Base-by-base conservation (phyloP, 1,140 invertebrate species). In the Euwallacea similis region DNA sequence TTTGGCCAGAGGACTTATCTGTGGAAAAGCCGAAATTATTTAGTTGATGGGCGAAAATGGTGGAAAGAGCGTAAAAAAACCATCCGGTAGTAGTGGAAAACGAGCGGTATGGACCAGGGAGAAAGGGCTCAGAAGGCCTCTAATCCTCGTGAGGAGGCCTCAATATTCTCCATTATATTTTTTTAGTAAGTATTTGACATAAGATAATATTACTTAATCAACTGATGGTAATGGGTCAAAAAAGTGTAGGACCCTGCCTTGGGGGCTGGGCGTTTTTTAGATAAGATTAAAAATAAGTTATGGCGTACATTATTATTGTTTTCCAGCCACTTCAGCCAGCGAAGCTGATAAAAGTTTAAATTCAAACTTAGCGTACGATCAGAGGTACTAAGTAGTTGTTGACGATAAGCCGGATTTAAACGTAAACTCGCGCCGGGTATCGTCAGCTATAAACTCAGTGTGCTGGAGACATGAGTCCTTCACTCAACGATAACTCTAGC, bases 161-260 rank as follows among this genome's bases (percentile, higher is more conserved):
- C 70, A 6, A 47, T 75, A 10, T 55, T 73, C 43, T 69, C 66
- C 0, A 61, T 70, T 44, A 63, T 75, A 59, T 67, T 69, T 59
- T 75, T 75, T 50, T 73, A 61, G 74, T 75, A 71, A 74, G 73
- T 66, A 44, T 6, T 58, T 58, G 11, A 44, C 43, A 33, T 64
- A 56, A 41, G 7, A 46, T 62, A 13, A 44, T 55, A 21, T 59
- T 67, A 41, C 11, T 59, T 8, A 11, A 16, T 21, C 2, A 21
- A 7, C 59, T 55, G 4, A 33, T 2, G 21, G 4, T 33, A 33
- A 33, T 33, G 21, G 21, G 21, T 4, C 4, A 33, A 33, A 33
- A 33, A 33, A 33, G 1, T 33, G 4, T 33, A 33, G 21, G 21
- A 1, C 21, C 4, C 21, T 33, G 21, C 1, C 21, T 33, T 33